These are phyloP conservation scores for Oreotrochilus melanogaster DNA, from an alignment of 2,113 vertebrate genomes.

Conservation along the genomic window DNA sequence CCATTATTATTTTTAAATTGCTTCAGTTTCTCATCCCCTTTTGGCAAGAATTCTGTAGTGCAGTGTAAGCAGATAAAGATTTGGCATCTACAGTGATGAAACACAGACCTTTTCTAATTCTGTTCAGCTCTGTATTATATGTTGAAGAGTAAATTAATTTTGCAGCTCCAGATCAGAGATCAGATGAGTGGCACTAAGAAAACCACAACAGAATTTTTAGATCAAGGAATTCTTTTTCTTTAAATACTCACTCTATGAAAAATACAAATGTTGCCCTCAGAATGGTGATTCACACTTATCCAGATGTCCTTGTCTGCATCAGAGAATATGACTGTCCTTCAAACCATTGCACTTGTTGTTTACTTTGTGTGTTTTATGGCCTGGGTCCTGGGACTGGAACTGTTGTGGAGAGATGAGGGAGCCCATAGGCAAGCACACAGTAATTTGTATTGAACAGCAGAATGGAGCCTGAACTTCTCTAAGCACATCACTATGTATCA, in stretches of 20 bases:
- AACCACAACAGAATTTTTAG: background rate
- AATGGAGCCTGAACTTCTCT: background rate
- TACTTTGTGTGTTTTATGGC: background rate
- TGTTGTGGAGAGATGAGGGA: background rate
- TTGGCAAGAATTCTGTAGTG: background rate
- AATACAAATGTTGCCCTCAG: background rate
- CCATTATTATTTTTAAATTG: background rate
- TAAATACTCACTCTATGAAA: background rate
- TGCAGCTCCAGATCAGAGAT: slow-evolving; percentile 13
- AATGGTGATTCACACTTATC: background rate
- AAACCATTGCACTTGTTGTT: background rate
- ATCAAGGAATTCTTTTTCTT: background rate
- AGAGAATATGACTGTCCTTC: background rate
- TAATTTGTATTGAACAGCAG: background rate
- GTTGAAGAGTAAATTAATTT: slow-evolving; percentile 11
- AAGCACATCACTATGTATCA: background rate
- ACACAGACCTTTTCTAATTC: slow-evolving; percentile 4
- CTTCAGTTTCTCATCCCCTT: background rate
- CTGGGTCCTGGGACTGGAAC: background rate
- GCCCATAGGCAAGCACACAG: background rate
- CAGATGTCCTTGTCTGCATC: background rate
- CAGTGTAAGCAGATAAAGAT: background rate
- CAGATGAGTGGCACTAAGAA: background rate
- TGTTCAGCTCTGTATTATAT: background rate
- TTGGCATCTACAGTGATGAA: slow-evolving; percentile 19